A percentile compares a stretch with the other conserved stretches of the same genome.
Evolutionary conservation across 2,888 invertebrate genomes (phyloP).

Genomic region (Spisula subtruncata): DNA sequence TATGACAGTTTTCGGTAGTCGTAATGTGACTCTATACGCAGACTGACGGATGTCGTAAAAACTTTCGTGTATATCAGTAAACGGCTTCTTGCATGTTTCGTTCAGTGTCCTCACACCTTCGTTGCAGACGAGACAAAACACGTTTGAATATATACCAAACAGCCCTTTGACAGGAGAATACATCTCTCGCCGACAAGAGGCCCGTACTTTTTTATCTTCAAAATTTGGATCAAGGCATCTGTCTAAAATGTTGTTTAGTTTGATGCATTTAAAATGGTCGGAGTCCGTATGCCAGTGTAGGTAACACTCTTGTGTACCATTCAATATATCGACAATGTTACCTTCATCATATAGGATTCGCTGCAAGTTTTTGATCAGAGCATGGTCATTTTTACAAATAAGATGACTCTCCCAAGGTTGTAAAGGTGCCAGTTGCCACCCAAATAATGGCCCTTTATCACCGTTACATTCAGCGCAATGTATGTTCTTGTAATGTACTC

Average conservation of each 20-base stretch:
- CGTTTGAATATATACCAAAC: neutral
- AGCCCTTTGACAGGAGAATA: neutral
- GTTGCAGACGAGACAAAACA: neutral
- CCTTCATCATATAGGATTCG: neutral
- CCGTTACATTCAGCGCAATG: neutral
- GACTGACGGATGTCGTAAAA: neutral
- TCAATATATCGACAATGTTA: neutral
- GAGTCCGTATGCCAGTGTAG: neutral
- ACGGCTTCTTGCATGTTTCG: neutral
- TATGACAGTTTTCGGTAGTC: neutral
- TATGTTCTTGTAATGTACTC: neutral
- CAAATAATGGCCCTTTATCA: neutral
- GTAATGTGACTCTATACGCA: neutral
- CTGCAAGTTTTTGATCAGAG: neutral
- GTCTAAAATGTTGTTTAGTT: neutral
- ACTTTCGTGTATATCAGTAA: neutral
- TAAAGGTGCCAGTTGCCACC: neutral
- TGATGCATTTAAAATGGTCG: neutral
- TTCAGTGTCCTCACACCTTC: neutral
- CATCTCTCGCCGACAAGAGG: neutral
- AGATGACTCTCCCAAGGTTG: neutral
- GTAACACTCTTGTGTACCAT: neutral
- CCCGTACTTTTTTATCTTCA: neutral
- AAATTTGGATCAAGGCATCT: neutral
- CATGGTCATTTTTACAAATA: neutral